Evolutionary conservation across 2,113 vertebrate genomes (phyloP), one percentile per base, ranked within the genome.

Genomic region (Sminthopsis crassicaudata): DNA sequence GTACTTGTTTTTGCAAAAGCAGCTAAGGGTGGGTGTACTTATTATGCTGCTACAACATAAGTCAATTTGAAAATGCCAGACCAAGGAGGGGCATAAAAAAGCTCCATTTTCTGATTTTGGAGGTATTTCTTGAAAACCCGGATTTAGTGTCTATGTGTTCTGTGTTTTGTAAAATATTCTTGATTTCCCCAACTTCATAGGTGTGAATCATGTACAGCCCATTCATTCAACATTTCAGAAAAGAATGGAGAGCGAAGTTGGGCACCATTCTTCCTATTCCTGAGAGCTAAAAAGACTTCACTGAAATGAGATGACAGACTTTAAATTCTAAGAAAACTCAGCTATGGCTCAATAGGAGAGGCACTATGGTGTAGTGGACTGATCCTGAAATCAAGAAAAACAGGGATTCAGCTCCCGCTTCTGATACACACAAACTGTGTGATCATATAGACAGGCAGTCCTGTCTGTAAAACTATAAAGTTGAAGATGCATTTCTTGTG

Each of bases 161-260:
- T 27, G 0, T 24, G 54, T 94, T 95, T 96, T 76, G 54, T 92
- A 96, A 95, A 92, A 90, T n/a, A 12, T 16, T 57, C 53, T 14
- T 26, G 36, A 42, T 48, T 94, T 54, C n/a, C 52, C 67, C 2
- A 4, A 46, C 48, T 67, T 55, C 46, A 16, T 1, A 53, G 2
- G 54, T 22, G 91, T 27, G n/a, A 91, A 30, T 42, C 0, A 2
- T 1, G 9, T n/a, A 42, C 22, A 19, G 16, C 9, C 84, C 2
- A 9, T 67, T 54, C 11, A 27, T n/a, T 50, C 46, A 53, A 88
- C 53, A 84, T 91, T 93, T 54, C 36, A 90, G 92, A 57, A 91
- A 89, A 96, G 14, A 36, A 14, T 1, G 30, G 55, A 51, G 25
- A 84, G 19, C 8, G n/a, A 23, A 8, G 19, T 0, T 84, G 67